Conservation (phyloP, 2,888 invertebrate genomes). For the Agriopis aurantiaria region DNA sequence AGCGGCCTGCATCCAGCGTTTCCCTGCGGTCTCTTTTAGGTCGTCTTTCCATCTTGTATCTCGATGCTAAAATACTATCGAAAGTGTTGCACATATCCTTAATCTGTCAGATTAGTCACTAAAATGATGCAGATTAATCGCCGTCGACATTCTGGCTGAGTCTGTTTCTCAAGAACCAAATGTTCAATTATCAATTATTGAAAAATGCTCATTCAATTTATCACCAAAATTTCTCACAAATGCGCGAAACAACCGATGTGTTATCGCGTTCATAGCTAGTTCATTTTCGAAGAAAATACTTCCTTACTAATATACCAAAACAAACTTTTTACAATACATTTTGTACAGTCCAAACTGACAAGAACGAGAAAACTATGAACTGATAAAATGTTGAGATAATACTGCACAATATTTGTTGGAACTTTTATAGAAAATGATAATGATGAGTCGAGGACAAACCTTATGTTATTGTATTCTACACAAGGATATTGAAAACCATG, state of each 20-base stretch:
- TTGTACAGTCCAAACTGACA: conserved; percentile 7
- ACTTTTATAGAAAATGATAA: not conserved
- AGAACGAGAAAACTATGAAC: not conserved
- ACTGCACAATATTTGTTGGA: conserved; percentile 8
- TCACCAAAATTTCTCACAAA: not conserved
- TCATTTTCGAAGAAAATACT: conserved; percentile 6
- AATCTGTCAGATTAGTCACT: too few species aligned
- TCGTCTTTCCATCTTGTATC: too few species aligned
- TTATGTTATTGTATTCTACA: too few species aligned
- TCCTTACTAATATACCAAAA: not conserved
- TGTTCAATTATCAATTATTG: too few species aligned
- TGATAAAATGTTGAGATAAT: not conserved
- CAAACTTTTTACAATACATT: conserved; percentile 11
- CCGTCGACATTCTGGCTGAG: too few species aligned
- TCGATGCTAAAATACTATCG: too few species aligned
- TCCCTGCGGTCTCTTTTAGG: too few species aligned
- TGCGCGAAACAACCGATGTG: not conserved
- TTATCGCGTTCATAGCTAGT: not conserved
- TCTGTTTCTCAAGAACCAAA: not conserved
- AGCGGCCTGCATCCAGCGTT: too few species aligned
- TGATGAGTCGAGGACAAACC: too few species aligned
- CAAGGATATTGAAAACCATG: too few species aligned
- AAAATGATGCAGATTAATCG: too few species aligned
- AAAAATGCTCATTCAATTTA: conserved; percentile 5
- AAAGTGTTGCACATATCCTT: too few species aligned